These are phyloP conservation scores for Fulica atra DNA, from an alignment of 2,113 vertebrate genomes.

Conservation along the genomic window DNA sequence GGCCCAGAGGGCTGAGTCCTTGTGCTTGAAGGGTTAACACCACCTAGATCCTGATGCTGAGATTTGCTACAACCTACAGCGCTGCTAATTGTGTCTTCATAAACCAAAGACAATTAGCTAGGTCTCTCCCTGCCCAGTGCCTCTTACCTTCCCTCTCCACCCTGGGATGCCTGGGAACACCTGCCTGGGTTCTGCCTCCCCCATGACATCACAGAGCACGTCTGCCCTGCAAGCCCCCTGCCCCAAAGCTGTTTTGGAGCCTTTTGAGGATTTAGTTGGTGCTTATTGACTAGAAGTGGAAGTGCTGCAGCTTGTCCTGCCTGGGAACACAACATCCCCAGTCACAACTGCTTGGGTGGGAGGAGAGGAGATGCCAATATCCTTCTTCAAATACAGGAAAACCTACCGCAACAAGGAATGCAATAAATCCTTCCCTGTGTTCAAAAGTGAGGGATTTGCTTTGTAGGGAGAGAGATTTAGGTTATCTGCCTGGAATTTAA, in stretches of 20 bases:
- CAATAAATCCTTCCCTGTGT: neutral
- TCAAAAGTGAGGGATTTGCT: slow-evolving; percentile 22
- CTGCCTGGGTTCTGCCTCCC: neutral
- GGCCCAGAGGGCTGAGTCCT: no score
- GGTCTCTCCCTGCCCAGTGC: neutral
- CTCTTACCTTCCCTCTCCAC: neutral
- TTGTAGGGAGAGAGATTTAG: neutral
- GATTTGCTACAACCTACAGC: neutral
- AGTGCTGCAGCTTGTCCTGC: neutral
- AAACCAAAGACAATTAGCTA: slow-evolving; percentile 23
- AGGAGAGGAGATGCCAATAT: neutral
- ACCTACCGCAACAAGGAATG: neutral
- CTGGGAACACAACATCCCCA: accelerated
- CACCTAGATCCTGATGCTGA: neutral
- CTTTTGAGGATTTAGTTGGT: accelerated
- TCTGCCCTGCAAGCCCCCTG: neutral
- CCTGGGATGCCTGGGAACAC: neutral
- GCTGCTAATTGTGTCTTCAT: slow-evolving; percentile 9
- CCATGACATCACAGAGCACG: accelerated
- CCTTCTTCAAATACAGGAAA: slow-evolving; percentile 1
- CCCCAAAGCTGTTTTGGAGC: neutral
- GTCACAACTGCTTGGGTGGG: neutral
- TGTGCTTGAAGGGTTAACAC: neutral
- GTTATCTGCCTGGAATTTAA: neutral
- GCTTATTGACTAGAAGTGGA: neutral